A percentile compares a stretch with the other conserved stretches of the same genome.
Conservation (phyloP, 2,113 vertebrate genomes). For the Halcyon senegalensis region DNA sequence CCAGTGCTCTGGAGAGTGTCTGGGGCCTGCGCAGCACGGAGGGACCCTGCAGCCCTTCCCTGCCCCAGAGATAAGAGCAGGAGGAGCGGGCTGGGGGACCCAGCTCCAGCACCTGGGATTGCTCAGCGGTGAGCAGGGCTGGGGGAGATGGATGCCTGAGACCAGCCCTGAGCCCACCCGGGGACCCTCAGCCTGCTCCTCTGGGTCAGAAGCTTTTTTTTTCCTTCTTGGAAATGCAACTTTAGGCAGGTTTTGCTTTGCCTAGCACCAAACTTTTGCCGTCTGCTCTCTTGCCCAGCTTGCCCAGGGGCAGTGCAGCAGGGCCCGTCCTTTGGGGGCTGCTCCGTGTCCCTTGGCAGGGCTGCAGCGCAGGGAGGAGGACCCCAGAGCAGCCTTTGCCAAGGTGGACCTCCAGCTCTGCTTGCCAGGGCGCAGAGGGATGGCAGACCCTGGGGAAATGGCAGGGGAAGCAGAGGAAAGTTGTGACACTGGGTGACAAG, state of each 20-base stretch:
- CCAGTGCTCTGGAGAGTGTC: neutral
- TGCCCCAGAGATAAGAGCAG: neutral
- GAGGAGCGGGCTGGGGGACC: neutral
- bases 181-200: neutral
- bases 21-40: neutral
- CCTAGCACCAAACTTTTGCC: rapidly evolving
- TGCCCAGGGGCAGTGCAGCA: rapidly evolving
- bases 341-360: neutral
- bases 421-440: rapidly evolving
- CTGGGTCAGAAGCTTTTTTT: neutral
- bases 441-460: neutral
- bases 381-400: neutral
- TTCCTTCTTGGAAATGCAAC: neutral
- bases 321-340: neutral
- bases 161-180: neutral
- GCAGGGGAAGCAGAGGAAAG: neutral
- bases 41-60: neutral
- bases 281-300: neutral
- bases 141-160: neutral
- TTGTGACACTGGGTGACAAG: neutral
- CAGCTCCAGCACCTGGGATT: neutral
- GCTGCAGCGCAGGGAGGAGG: neutral
- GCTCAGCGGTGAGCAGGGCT: neutral
- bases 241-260: neutral
- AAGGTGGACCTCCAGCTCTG: neutral